A percentile compares a stretch with the other conserved stretches of the same genome.
phyloP scores from a whole-genome alignment of 30 jellyfish, hydroid and myxozoan genomes.

The Hydra vulgaris region DNA sequence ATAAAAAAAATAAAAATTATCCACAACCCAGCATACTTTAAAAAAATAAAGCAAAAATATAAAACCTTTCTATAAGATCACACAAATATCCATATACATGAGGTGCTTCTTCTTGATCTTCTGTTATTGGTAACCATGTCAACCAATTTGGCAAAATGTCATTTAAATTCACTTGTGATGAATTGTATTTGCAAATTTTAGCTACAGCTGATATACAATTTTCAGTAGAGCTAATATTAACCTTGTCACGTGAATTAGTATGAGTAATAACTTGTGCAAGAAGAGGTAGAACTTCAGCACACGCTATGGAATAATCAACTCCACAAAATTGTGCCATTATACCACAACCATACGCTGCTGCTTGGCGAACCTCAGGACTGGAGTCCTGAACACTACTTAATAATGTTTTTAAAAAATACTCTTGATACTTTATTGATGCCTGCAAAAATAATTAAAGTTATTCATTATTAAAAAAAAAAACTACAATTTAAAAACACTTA shows the following conservation, averaged over 20 bases:
- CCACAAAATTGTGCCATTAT: constrained; percentile 95
- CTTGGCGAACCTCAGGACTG: constrained; percentile 95
- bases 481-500: not conserved
- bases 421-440: constrained; percentile 76
- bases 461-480: not conserved
- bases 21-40: no score
- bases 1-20: not conserved
- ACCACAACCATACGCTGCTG: constrained; percentile 98
- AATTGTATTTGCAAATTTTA: constrained; percentile 74
- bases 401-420: constrained; percentile 47
- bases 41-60: not conserved
- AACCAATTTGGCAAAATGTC: constrained; percentile 86
- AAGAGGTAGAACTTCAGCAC: constrained; percentile 80
- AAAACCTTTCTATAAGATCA: constrained; percentile 84
- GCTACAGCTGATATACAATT: constrained; percentile 94
- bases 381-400: constrained; percentile 66
- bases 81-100: constrained; percentile 95
- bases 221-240: constrained; percentile 79
- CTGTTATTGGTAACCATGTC: constrained; percentile 94
- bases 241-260: constrained; percentile 68
- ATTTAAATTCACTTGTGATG: constrained; percentile 44
- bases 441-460: not conserved
- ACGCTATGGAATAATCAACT: constrained; percentile 52
- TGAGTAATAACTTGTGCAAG: constrained; percentile 86
- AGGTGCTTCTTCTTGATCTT: constrained; percentile 96